phyloP scores from a whole-genome alignment of 2,888 invertebrate species.

The Drosophila quinaria region DNA sequence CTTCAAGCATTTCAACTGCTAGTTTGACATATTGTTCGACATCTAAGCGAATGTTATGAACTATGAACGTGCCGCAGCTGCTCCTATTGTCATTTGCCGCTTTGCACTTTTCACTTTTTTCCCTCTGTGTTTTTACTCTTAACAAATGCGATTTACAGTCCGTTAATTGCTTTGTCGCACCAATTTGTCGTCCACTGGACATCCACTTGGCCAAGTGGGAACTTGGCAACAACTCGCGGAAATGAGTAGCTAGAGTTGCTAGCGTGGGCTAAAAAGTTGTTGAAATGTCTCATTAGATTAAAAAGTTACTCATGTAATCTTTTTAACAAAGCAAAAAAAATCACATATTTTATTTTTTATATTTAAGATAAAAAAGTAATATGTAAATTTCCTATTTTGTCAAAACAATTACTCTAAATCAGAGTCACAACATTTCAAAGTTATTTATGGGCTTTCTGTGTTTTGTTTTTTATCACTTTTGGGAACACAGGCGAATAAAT shows the following conservation, averaged over 20 bases:
- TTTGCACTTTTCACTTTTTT: slow-evolving; percentile 6
- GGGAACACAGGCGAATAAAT: slow-evolving; percentile 41
- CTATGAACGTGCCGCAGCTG: slow-evolving; percentile 17
- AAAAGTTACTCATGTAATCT: too few relatives aligned
- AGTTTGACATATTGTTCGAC: slow-evolving; percentile 48
- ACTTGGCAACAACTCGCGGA: background rate
- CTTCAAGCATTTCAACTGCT: slow-evolving; percentile 18
- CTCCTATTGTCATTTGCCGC: slow-evolving; percentile 22
- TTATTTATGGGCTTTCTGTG: slow-evolving; percentile 48
- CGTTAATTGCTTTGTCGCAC: slow-evolving; percentile 70
- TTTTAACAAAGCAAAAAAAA: too few relatives aligned
- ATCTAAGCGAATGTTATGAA: slow-evolving; percentile 30
- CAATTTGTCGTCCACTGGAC: slow-evolving; percentile 63
- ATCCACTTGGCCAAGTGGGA: slow-evolving; percentile 14
- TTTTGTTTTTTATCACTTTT: slow-evolving; percentile 15
- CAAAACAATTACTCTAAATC: slow-evolving; percentile 3
- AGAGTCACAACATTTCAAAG: slow-evolving; percentile 7
- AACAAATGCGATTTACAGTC: slow-evolving; percentile 53
- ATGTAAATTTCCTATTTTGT: too few relatives aligned
- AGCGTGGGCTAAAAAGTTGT: background rate
- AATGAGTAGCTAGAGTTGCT: background rate
- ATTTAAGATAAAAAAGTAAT: background rate
- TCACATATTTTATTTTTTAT: too few relatives aligned
- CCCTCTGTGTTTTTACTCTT: slow-evolving; percentile 22
- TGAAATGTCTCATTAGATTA: background rate